phyloP scores from a whole-genome alignment of 2,888 invertebrate genomes.

The Erebia aethiops region DNA sequence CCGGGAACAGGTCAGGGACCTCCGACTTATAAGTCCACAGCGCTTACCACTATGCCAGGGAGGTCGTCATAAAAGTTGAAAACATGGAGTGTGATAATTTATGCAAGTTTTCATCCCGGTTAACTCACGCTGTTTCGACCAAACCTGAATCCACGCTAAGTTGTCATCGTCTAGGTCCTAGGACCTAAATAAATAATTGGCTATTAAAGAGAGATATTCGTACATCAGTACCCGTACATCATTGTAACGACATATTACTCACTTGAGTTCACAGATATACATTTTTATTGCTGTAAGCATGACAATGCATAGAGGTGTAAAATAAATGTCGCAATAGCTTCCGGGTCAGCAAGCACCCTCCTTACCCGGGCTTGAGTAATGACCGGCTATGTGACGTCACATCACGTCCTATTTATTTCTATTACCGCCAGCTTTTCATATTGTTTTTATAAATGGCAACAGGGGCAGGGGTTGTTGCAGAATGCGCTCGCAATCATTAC shows the following conservation, averaged over 20 bases:
- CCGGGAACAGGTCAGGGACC: no score
- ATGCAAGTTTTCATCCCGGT: no score
- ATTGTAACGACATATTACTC: neutral
- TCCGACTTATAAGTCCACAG: no score
- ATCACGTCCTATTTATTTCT: constrained; percentile 23
- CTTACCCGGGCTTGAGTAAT: constrained; percentile 58
- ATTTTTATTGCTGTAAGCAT: constrained; percentile 5
- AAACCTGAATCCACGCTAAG: no score
- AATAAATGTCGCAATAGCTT: constrained; percentile 78
- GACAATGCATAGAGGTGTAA: constrained; percentile 51
- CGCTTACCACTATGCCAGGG: no score
- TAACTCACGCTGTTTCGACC: no score
- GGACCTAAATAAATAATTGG: no score
- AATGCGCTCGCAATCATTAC: neutral
- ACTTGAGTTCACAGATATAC: neutral
- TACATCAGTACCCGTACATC: no score
- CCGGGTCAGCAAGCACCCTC: constrained; percentile 65
- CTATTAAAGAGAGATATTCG: no score
- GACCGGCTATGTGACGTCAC: constrained; percentile 50
- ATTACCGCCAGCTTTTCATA: constrained; percentile 7
- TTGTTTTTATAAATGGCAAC: constrained; percentile 11
- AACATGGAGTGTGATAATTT: no score
- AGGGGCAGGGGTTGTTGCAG: neutral
- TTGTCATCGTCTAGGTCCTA: no score
- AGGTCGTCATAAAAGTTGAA: no score